Base-by-base conservation (phyloP, 2,113 vertebrate species). In the Cettia cetti region DNA sequence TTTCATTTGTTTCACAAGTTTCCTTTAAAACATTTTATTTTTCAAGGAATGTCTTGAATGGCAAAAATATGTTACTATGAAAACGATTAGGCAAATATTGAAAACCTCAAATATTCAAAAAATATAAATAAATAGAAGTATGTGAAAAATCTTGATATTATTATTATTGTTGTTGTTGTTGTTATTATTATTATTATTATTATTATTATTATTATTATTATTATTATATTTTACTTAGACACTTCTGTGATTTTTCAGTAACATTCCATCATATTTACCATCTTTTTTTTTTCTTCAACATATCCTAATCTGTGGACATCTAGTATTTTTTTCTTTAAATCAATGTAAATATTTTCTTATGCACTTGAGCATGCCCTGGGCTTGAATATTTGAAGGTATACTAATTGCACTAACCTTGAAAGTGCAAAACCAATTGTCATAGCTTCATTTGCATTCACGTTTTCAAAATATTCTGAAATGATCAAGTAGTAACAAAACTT, bases 271-370 rank as follows among this genome's bases (percentile, higher is more conserved):
- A 1, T 15, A 23, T 61, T 71, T 59, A 49, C 3, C 4, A n/a
- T n/a, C n/a, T n/a, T n/a, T 8, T 42, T 54, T 50, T 66, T 56
- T 90, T 19, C 7, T 9, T 87, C 13, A 31, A 7, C 40, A 22
- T 1, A 26, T 10, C 2, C 3, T 44, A 54, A 17, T n/a, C 8
- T 70, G 11, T 44, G 30, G 4, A 5, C 4, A 2, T 37, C 16
- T 40, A 79, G 11, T 44, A 52, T 28, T 57, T 92, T 47, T 42
- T 8, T 0, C 26, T 66, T 75, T 42, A 30, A 86, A 61, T 57
- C 6, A 47, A 31, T 42, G 17, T 31, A 31, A 69, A 24, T 31
- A 37, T 69, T 92, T 92, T 69, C 12, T 42, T 23, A 42, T n/a
- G 11, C 5, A 22, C 2, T 26, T 70, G 27, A 39, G 30, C 74